phyloP scores from a whole-genome alignment of 2,888 invertebrate genomes.

The Dinocampus coccinellae region DNA sequence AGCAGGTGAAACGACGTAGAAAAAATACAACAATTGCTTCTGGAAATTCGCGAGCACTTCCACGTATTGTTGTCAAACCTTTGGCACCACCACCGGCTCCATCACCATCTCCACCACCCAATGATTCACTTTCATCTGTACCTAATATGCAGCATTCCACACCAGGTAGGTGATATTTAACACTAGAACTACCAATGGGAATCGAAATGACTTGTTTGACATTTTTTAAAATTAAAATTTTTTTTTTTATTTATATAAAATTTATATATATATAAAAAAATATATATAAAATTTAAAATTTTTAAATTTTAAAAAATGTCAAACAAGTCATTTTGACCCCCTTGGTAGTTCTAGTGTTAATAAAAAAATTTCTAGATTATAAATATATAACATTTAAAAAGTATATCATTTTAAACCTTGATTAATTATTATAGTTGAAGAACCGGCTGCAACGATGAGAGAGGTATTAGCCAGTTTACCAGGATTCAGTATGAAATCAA shows the following conservation, averaged over 20 bases:
- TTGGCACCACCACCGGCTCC: conserved; percentile 77
- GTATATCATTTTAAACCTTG: background rate
- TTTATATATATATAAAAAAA: no score
- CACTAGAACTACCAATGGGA: background rate
- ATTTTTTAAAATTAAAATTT: no score
- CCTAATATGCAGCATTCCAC: conserved; percentile 58
- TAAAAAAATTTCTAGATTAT: no score
- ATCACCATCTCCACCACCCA: conserved; percentile 64
- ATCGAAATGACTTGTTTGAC: background rate
- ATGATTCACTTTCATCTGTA: conserved; percentile 55
- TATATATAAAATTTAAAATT: no score
- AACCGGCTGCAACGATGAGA: conserved; percentile 84
- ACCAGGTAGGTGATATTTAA: conserved; percentile 51
- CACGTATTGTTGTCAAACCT: conserved; percentile 86
- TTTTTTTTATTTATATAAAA: no score
- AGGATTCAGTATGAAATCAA: conserved; percentile 85
- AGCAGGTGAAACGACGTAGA: conserved; percentile 82
- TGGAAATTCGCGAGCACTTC: conserved; percentile 76
- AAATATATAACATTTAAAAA: no score
- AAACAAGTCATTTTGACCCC: no score
- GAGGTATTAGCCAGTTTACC: conserved; percentile 91
- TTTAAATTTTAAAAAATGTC: no score
- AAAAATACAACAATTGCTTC: conserved; percentile 82
- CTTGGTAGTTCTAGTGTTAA: no score
- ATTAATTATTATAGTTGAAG: conserved; percentile 58